Base-by-base conservation (phyloP, 2,888 invertebrate species). In the Hylaea fasciaria region DNA sequence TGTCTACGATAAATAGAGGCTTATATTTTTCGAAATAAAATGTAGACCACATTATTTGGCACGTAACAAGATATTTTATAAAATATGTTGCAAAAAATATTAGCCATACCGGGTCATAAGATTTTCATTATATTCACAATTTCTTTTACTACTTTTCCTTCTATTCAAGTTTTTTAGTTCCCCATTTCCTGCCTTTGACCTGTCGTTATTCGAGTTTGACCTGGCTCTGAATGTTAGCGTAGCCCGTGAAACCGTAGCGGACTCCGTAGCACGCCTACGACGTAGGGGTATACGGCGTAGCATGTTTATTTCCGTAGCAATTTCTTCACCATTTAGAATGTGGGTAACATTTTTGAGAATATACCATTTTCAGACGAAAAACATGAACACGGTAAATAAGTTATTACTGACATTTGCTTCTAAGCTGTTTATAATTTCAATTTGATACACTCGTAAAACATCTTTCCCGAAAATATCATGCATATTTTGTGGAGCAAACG, bases 141-240 rank as follows among this genome's bases (percentile, higher is more conserved):
- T n/a, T n/a, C n/a, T n/a, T 22, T 22, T 5, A 22, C 22, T 22
- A 5, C 22, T 22, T 22, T 22, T 5, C 22, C 22, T 22, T 22
- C 22, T 22, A 3, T 22, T 22, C 22, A 22, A 22, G 22, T 22
- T 52, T 50, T 40, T 22, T 17, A 7, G 28, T 40, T 13, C 68
- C 68, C 68, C 68, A 65, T 49, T 73, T 77, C 76, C 77, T 77
- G 71, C 64, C 32, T 32, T 32, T 32, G 9, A 32, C 32, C 32
- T 9, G 22, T 22, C 22, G 22, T 22, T 22, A 22, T 22, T 22
- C 5, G 22, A 22, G 22, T 75, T 69, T 74, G 74, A 76, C 77
- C 74, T 58, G 68, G 63, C 72, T 68, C 66, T 67, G 53, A 52
- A 44, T 17, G 32, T 40, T 53, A 40, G 12, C 40, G 28, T 37